A percentile compares a stretch with the other conserved stretches of the same genome.
Evolutionary conservation across 2,113 vertebrate species (phyloP).

Genomic region (Todiramphus saurophagus): DNA sequence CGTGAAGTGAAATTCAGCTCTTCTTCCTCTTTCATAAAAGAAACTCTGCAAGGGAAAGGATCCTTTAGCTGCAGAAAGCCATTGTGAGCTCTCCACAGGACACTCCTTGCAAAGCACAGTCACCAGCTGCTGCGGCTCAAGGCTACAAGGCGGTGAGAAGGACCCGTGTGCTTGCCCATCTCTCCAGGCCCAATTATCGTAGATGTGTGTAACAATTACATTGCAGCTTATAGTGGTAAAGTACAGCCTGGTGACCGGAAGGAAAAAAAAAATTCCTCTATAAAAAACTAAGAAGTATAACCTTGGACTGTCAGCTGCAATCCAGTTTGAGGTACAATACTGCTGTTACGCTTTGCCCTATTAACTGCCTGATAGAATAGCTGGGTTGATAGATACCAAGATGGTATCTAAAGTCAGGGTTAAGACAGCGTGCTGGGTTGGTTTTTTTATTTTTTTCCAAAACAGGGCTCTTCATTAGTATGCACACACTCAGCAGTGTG

Average conservation of each 20-base stretch:
- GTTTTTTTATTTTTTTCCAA: not conserved
- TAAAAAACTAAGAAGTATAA: not conserved
- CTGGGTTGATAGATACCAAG: not conserved
- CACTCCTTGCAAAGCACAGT: not conserved
- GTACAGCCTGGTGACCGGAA: not conserved
- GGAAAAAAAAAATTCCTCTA: not conserved
- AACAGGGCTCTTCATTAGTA: not conserved
- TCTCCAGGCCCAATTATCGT: not conserved
- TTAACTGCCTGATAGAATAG: not conserved
- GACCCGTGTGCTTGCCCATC: accelerated
- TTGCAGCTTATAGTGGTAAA: not conserved
- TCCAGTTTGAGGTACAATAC: not conserved
- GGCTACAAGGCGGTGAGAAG: not conserved
- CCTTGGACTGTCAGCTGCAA: not conserved
- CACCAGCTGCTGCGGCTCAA: not conserved
- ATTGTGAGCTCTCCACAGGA: not conserved
- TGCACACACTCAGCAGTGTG: not conserved
- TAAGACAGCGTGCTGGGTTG: not conserved
- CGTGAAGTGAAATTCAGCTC: not conserved
- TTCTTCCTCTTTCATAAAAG: not conserved
- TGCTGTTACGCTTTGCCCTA: not conserved
- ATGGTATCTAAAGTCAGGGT: not conserved
- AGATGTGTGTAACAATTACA: not conserved
- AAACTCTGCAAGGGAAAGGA: not conserved
- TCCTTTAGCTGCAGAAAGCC: not conserved